Conservation (phyloP, 1,140 invertebrate species). For the Holotrichia oblita region DNA sequence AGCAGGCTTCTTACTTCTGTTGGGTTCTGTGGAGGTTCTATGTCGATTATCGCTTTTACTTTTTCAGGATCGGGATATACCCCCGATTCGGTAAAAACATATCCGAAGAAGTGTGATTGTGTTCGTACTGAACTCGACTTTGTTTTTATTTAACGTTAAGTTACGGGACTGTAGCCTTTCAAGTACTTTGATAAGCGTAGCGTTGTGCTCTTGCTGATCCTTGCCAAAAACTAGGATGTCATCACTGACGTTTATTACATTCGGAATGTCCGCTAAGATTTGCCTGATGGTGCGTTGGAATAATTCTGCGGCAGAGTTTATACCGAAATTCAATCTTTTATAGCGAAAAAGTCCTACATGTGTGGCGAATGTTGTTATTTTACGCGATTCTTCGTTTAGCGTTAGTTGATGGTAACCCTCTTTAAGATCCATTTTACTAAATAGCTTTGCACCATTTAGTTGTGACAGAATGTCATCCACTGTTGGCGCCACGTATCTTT, state of each 20-base stretch:
- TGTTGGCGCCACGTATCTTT: conserved; percentile 57
- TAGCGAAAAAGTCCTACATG: not conserved
- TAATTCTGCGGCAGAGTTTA: conserved; percentile 55
- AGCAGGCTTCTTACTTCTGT: too few relatives aligned
- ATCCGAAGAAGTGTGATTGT: conserved; percentile 58
- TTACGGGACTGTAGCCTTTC: too few relatives aligned
- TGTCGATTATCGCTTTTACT: too few relatives aligned
- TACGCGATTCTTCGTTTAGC: not conserved
- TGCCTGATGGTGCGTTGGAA: conserved; percentile 59
- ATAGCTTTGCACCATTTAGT: conserved; percentile 43
- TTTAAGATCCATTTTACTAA: conserved; percentile 22
- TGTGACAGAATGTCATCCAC: conserved; percentile 55
- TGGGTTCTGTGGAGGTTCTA: not conserved
- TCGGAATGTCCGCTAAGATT: conserved; percentile 51
- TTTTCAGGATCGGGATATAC: too few relatives aligned
- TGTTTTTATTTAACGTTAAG: conserved; percentile 51
- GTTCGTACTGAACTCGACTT: conserved; percentile 51
- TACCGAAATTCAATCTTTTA: conserved; percentile 45
- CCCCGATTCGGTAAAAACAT: conserved; percentile 54
- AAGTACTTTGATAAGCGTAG: conserved; percentile 43
- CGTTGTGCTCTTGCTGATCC: conserved; percentile 53
- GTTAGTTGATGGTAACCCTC: conserved; percentile 1
- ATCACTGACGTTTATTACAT: conserved; percentile 52
- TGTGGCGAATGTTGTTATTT: conserved; percentile 44
- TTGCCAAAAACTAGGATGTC: conserved; percentile 58